A percentile compares a stretch with the other conserved stretches of the same genome.
These are phyloP conservation scores for Ianthella basta DNA, from an alignment of 37 sponge, comb jelly and placozoan species.

Conservation along the genomic window DNA sequence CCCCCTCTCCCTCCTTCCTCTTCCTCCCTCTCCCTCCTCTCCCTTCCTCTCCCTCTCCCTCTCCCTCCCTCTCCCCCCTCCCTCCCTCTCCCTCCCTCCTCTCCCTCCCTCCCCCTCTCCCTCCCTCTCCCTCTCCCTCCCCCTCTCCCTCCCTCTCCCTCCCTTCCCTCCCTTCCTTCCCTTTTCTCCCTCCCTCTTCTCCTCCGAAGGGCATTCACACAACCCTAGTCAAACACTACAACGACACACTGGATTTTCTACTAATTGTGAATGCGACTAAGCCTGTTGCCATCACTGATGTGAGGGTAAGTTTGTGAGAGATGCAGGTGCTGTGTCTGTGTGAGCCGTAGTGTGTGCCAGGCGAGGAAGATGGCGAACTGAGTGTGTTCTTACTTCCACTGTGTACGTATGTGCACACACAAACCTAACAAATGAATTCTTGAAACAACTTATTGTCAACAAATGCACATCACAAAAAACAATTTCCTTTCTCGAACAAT, in stretches of 20 bases:
- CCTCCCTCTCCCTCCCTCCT: background rate
- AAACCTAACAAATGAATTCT: too few species aligned
- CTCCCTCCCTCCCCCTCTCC: background rate
- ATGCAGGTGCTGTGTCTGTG: too few species aligned
- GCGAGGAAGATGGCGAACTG: too few species aligned
- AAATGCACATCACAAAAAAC: too few species aligned
- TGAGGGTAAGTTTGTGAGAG: slow-evolving; percentile 32
- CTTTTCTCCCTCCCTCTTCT: background rate
- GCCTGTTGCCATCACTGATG: background rate
- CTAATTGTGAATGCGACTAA: slow-evolving; percentile 22
- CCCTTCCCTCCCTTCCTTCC: background rate
- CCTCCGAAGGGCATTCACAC: slow-evolving; percentile 64
- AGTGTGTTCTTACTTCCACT: too few species aligned
- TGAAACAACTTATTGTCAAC: too few species aligned
- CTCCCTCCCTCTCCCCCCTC: slow-evolving; percentile 3
- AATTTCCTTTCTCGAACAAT: too few species aligned
- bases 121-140: background rate
- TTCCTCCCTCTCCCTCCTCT: slow-evolving; percentile 1
- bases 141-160: background rate
- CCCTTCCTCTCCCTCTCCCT: background rate
- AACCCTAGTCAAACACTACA: slow-evolving; percentile 73
- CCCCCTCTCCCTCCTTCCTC: background rate
- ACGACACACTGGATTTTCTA: slow-evolving; percentile 80
- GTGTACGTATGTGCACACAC: too few species aligned
- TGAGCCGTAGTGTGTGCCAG: too few species aligned